Evolutionary conservation across 2,888 invertebrate genomes (phyloP).

Genomic region (Drosophila ezoana): DNA sequence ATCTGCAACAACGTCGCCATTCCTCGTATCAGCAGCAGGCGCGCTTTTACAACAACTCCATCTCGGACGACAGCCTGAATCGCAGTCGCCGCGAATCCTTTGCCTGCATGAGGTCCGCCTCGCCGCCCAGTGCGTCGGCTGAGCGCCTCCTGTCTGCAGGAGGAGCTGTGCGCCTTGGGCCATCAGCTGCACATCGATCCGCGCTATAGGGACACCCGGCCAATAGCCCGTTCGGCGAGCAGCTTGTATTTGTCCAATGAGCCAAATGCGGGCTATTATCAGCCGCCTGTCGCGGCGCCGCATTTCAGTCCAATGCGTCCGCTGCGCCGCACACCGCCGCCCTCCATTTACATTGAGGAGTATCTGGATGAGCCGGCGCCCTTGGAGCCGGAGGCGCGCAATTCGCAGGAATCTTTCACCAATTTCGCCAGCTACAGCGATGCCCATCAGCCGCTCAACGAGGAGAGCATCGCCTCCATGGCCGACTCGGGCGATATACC

Average conservation of each 20-base stretch:
- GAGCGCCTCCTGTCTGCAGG: constrained; percentile 84
- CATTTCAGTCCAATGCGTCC: constrained; percentile 73
- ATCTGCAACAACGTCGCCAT: constrained; percentile 73
- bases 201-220: constrained; percentile 84
- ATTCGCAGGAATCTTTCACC: constrained; percentile 81
- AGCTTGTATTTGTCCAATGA: constrained; percentile 76
- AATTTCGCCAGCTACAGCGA: constrained; percentile 78
- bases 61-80: constrained; percentile 84
- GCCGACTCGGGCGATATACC: constrained; percentile 84
- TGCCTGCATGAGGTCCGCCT: constrained; percentile 69
- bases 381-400: constrained; percentile 58
- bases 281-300: constrained; percentile 25
- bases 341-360: constrained; percentile 84
- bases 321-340: constrained; percentile 75
- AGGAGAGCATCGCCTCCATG: constrained; percentile 84
- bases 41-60: constrained; percentile 77
- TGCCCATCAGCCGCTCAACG: constrained; percentile 84
- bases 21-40: constrained; percentile 70
- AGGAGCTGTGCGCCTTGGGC: constrained; percentile 82
- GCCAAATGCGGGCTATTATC: constrained; percentile 37
- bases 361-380: constrained; percentile 77
- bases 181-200: constrained; percentile 84
- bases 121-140: constrained; percentile 79
- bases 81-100: constrained; percentile 80
- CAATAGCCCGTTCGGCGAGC: constrained; percentile 83